Evolutionary conservation across 2,113 vertebrate genomes (phyloP).

Genomic region (Oxyruncus cristatus): DNA sequence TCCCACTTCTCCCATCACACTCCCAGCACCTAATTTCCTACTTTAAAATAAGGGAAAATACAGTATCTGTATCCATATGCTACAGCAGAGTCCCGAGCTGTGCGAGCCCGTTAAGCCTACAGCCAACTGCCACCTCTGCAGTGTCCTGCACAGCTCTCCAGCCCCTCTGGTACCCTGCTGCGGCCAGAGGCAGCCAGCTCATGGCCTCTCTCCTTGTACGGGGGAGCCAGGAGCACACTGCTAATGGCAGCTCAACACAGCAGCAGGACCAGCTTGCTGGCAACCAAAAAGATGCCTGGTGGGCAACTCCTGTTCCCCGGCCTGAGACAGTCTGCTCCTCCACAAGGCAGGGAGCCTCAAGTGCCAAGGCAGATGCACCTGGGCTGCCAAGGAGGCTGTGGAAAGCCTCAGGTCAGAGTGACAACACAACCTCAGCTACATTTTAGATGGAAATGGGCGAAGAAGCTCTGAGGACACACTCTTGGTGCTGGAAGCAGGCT

Average conservation of each 20-base stretch:
- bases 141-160: not conserved
- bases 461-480: not conserved
- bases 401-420: not conserved
- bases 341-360: not conserved
- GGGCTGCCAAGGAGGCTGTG: not conserved
- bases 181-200: not conserved
- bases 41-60: not conserved
- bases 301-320: not conserved
- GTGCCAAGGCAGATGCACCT: not conserved
- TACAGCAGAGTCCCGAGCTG: fast-evolving
- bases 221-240: not conserved
- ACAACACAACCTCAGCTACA: not conserved
- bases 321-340: not conserved
- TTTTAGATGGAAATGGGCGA: not conserved
- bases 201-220: not conserved
- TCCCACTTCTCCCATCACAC: not conserved
- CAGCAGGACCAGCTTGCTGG: not conserved
- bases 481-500: not conserved
- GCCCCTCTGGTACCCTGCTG: no score
- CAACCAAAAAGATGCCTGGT: not conserved
- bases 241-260: not conserved
- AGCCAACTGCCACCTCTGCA: not conserved
- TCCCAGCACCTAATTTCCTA: not conserved
- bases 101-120: not conserved
- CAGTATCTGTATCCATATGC: not conserved